Base-by-base conservation (phyloP, 92 coral and sea anemone genomes). In the Porites rus region DNA sequence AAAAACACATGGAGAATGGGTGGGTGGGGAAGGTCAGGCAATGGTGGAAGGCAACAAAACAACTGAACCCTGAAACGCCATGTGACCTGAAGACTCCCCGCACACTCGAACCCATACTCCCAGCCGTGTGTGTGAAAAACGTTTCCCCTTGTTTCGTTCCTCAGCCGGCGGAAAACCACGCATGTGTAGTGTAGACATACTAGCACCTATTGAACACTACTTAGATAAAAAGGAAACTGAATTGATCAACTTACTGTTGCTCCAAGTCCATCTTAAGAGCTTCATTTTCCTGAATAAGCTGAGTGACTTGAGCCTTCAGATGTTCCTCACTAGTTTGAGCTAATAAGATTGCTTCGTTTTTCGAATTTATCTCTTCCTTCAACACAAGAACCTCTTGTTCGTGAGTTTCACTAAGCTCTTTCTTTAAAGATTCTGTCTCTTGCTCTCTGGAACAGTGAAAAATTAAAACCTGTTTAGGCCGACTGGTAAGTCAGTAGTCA, bases 301-400 rank as follows among this genome's bases (percentile, higher is more conserved):
- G 95, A 64, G 88, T 86, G 51, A 89, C 95, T 65, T 92, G 95
- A 21, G 60, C 86, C 72, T 78, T 80, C 56, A 92, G 56, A 19
- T 83, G 78, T 43, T 89, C 93, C 51, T 81, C 86, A 19, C 81
- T 70, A 9, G 53, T 80, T 17, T 91, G 74, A 43, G 84, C 90
- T 53, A 58, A 63, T 21, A 69, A 65, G 11, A 92, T 84, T 51
- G 59, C 86, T 21, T 69, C 17, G 7, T 7, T 3, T 54, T 18
- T 51, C 1, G 52, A 73, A 18, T 69, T 16, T 59, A 51, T 54
- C 14, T 77, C 72, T 46, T 83, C 81, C 58, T 75, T 75, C 63
- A 80, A 66, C 72, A 65, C 12, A 13, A 78, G 77, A 66, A 63
- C 61, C 53, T 73, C 79, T 8, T 12, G 87, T 11, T 83, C 65